Base-by-base conservation (phyloP, 92 coral and sea anemone species). In the Porites rus region DNA sequence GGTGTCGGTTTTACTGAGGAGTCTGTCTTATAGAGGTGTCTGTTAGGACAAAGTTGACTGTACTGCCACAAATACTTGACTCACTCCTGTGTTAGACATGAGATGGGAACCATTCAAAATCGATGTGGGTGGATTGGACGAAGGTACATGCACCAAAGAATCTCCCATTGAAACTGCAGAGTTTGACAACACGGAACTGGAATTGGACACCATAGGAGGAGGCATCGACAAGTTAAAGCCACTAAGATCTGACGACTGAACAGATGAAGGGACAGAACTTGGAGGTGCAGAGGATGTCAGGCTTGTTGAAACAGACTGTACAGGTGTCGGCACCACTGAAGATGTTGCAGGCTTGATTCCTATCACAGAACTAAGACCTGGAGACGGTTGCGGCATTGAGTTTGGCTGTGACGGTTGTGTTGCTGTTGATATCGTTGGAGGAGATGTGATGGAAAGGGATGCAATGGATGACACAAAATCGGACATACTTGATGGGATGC, bases 391-490 rank as follows among this genome's bases (percentile, higher is more conserved):
- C 46, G 95, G 79, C 60, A 90, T 53, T 8, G 96, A 77, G 81
- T 73, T 88, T 16, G 86, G 84, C 84, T 89, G 95, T 70, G 90
- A 61, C 50, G 87, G 86, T 16, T 93, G 84, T 16, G 92, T 77
- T 63, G 97, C 76, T 25, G 97, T 84, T 79, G 96, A 84, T 81
- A 88, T 85, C 69, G 98, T 88, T 3, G 97, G 84, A 2, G 98
- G 83, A n/a, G 94, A 63, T 50, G 98, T 66, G 67, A 97, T 78
- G 72, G 99, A 92, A 86, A 95, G 53, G 10, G 99, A 90, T 20
- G 99, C 87, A 31, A 97, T 88, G 65, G 99, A 95, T 18, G 99
- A 93, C 22, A 92, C 94, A 58, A 97, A 93, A 51, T 89, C 94
- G 31, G 87, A 84, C 51, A 93, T 86, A 63, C 91, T 92, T 22